These are phyloP conservation scores for Notothenia coriiceps DNA, from an alignment of 2,113 vertebrate species.

Conservation along the genomic window DNA sequence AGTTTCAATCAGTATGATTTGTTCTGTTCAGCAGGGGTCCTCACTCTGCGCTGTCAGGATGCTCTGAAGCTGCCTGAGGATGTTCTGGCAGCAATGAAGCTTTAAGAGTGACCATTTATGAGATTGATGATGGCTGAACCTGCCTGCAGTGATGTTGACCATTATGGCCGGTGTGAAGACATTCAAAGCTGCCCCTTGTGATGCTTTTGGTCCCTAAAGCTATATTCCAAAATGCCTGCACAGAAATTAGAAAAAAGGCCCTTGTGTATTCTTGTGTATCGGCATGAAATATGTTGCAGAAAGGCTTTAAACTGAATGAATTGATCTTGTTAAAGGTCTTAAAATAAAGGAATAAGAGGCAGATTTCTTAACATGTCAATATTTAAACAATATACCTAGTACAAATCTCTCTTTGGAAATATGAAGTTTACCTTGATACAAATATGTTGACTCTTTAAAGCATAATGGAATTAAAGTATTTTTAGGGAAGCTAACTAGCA, in stretches of 20 bases:
- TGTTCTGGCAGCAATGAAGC: background rate
- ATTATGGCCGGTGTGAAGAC: constrained; percentile 9
- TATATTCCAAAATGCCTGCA: background rate
- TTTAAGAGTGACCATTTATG: constrained; percentile 13
- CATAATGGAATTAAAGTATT: background rate
- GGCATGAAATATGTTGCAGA: too few species aligned
- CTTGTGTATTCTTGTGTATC: too few species aligned
- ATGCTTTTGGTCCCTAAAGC: background rate
- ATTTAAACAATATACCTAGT: too few species aligned
- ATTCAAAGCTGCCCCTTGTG: background rate
- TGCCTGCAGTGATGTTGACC: constrained; percentile 2
- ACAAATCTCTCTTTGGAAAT: too few species aligned
- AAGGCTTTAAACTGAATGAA: too few species aligned
- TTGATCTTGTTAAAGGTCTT: too few species aligned
- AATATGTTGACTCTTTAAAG: too few species aligned
- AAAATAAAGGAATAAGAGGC: too few species aligned
- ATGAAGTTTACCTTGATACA: too few species aligned
- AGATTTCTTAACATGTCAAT: too few species aligned
- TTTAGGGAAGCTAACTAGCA: background rate
- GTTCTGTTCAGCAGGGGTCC: constrained; percentile 47
- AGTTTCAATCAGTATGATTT: constrained; percentile 52
- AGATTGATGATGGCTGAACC: constrained; percentile 23
- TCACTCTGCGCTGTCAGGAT: constrained; percentile 19
- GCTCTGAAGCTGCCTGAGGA: constrained; percentile 19
- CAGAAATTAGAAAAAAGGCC: too few species aligned